phyloP scores from a whole-genome alignment of 1,140 invertebrate species.

The Pogonus chalceus region DNA sequence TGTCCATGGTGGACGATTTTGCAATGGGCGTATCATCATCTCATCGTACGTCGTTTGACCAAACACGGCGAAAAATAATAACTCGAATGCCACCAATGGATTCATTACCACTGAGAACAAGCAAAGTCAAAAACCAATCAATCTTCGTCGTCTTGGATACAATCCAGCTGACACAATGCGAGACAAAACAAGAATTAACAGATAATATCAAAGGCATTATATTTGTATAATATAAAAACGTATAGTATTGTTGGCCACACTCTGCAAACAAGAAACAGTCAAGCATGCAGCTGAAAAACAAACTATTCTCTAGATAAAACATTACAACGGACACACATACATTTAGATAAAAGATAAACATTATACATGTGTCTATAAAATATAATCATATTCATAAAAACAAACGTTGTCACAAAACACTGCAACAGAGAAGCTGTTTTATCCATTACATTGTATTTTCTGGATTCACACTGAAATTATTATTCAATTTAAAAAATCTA shows the following conservation, averaged over 20 bases:
- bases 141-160: not conserved
- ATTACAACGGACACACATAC: no score
- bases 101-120: constrained; percentile 65
- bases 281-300: constrained; percentile 4
- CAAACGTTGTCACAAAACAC: not conserved
- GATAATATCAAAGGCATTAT: no score
- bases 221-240: constrained; percentile 32
- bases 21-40: constrained; percentile 42
- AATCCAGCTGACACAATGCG: not conserved
- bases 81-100: constrained; percentile 85
- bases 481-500: no score
- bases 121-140: constrained; percentile 28
- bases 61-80: constrained; percentile 96
- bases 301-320: not conserved
- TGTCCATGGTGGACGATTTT: constrained; percentile 56
- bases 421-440: not conserved
- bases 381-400: not conserved
- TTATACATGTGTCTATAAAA: not conserved
- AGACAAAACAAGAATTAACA: not conserved
- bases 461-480: no score
- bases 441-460: not conserved
- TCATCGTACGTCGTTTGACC: constrained; percentile 86
- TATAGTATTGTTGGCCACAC: not conserved
- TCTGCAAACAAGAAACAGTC: not conserved
- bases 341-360: not conserved